phyloP scores from a whole-genome alignment of 2,797 vertebrate species.

The Hybognathus amarus region DNA sequence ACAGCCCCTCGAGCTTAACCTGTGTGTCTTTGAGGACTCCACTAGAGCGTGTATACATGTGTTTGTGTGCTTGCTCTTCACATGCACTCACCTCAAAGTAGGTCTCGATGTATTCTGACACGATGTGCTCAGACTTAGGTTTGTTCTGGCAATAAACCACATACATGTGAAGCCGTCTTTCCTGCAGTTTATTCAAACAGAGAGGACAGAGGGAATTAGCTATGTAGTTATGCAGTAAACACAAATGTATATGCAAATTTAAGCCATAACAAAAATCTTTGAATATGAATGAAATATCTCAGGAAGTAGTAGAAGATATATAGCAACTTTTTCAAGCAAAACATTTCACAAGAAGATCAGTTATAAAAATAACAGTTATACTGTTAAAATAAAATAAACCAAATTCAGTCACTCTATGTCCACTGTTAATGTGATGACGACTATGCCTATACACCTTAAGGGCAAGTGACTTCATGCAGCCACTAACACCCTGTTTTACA shows the following conservation, averaged over 20 bases:
- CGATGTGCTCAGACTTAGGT: conserved; percentile 98
- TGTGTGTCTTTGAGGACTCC: conserved; percentile 11
- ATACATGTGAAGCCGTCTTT: conserved; percentile 98
- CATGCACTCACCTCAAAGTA: conserved; percentile 95
- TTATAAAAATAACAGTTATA: background rate
- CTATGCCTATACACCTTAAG: background rate
- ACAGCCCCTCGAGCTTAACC: background rate
- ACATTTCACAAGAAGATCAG: background rate
- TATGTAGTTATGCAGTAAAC: background rate
- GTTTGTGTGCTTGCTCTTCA: conserved; percentile 1
- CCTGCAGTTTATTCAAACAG: conserved; percentile 74
- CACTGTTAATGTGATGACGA: background rate
- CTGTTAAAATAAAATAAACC: background rate
- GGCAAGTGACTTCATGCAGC: background rate
- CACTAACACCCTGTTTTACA: background rate
- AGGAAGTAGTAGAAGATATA: background rate
- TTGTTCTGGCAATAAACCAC: conserved; percentile 99
- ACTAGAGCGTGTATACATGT: background rate
- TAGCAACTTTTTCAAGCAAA: background rate
- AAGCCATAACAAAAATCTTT: background rate
- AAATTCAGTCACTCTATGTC: background rate
- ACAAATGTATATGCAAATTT: background rate
- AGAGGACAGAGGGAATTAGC: conserved; percentile 26
- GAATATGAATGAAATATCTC: background rate
- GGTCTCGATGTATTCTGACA: conserved; percentile 98